Percentiles rank a stretch among this genome's conserved stretches.
Evolutionary conservation across 2,797 vertebrate species (phyloP).

Genomic region (Stomatorhinus walkeri): DNA sequence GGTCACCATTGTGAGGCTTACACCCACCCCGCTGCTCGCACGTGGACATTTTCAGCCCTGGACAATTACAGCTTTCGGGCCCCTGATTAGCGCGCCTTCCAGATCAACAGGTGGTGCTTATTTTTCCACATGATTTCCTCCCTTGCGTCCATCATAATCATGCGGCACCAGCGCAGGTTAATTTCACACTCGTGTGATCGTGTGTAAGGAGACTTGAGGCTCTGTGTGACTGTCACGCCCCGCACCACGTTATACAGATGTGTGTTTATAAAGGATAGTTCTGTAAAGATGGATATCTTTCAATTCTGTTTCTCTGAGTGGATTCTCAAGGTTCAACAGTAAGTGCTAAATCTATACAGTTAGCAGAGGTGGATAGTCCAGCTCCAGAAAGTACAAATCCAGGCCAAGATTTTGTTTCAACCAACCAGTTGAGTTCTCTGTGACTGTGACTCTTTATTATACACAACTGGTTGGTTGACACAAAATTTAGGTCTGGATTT

Average conservation of each 20-base stretch:
- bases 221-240: neutral
- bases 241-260: neutral
- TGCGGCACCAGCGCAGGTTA: neutral
- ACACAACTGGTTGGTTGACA: neutral
- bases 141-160: neutral
- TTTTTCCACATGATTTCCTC: neutral
- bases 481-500: neutral
- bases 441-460: neutral
- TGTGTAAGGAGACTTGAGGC: neutral
- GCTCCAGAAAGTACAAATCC: neutral
- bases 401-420: neutral
- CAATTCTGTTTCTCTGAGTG: neutral
- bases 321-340: neutral
- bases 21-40: neutral
- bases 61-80: neutral
- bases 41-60: neutral
- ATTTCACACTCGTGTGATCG: neutral
- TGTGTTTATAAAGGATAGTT: neutral
- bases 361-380: neutral
- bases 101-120: neutral
- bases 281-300: neutral
- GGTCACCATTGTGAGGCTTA: neutral
- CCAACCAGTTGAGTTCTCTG: neutral
- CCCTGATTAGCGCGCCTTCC: neutral
- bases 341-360: neutral